These are phyloP conservation scores for Chrysodeixis includens DNA, from an alignment of 2,888 invertebrate genomes.

Conservation along the genomic window DNA sequence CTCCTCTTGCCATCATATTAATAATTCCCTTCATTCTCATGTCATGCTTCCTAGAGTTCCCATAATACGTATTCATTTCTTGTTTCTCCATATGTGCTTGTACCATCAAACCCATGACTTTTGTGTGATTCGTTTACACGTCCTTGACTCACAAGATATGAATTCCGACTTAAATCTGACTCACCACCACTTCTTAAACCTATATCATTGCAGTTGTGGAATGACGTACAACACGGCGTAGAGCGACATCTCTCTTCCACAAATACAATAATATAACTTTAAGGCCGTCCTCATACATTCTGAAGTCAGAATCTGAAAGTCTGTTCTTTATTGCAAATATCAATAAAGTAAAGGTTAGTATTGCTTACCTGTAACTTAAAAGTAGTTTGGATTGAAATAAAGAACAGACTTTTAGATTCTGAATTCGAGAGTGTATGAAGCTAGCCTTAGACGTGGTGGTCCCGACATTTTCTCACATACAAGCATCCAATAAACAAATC, in stretches of 20 bases:
- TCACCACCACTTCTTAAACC: not conserved
- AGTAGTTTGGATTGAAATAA: no score
- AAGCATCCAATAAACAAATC: constrained; percentile 3
- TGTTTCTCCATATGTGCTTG: not conserved
- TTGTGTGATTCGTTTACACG: not conserved
- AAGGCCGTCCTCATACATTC: no score
- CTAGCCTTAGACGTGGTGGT: no score
- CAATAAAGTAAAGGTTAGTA: no score
- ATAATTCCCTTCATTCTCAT: not conserved
- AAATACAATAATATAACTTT: not conserved
- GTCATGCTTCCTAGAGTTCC: not conserved
- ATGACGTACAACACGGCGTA: no score
- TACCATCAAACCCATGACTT: not conserved
- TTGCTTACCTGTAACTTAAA: no score
- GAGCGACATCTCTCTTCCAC: not conserved
- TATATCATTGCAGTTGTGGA: no score
- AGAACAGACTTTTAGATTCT: no score
- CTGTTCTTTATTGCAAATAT: no score
- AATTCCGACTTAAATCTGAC: not conserved
- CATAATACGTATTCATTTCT: not conserved
- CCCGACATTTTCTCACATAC: constrained; percentile 22
- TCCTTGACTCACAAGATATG: not conserved
- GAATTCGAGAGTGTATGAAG: no score
- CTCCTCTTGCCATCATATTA: no score
- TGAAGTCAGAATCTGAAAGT: no score